Conservation (phyloP, 1,140 invertebrate species). For the Polypedilum vanderplanki region DNA sequence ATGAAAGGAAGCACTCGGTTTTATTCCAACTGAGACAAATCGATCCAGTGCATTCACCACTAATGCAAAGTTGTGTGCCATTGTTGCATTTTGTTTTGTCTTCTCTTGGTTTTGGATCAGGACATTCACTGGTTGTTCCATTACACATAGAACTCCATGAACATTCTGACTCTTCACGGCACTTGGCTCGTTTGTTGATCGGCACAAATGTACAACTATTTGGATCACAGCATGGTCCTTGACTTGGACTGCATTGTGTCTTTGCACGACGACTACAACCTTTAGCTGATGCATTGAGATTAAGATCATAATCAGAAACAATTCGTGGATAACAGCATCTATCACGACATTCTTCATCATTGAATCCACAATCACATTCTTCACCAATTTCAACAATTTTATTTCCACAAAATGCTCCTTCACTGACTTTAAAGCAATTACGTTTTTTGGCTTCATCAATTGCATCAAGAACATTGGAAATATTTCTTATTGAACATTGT, state of each 20-base stretch:
- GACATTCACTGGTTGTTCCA: conserved; percentile 80
- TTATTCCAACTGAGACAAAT: conserved; percentile 93
- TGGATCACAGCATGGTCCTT: conserved; percentile 90
- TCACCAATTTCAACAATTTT: conserved; percentile 97
- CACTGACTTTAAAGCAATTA: conserved; percentile 90
- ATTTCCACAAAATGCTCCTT: conserved; percentile 97
- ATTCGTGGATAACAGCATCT: conserved; percentile 88
- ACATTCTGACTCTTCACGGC: conserved; percentile 82
- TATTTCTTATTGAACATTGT: conserved; percentile 88
- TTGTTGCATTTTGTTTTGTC: conserved; percentile 83
- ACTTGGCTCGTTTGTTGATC: conserved; percentile 55
- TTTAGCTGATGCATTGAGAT: conserved; percentile 63
- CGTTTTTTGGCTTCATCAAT: conserved; percentile 84
- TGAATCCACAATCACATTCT: conserved; percentile 98
- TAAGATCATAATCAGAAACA: conserved; percentile 60
- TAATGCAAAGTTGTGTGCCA: conserved; percentile 79
- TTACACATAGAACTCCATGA: conserved; percentile 77
- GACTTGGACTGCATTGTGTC: conserved; percentile 88
- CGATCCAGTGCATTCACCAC: conserved; percentile 89
- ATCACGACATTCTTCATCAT: conserved; percentile 85
- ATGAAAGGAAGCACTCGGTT: conserved; percentile 94
- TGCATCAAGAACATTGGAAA: conserved; percentile 87
- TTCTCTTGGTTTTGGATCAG: conserved; percentile 62
- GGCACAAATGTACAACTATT: conserved; percentile 74
- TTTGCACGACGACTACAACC: conserved; percentile 70